Evolutionary conservation across 92 coral and sea anemone genomes (phyloP).

Genomic region (Porites evermanni): DNA sequence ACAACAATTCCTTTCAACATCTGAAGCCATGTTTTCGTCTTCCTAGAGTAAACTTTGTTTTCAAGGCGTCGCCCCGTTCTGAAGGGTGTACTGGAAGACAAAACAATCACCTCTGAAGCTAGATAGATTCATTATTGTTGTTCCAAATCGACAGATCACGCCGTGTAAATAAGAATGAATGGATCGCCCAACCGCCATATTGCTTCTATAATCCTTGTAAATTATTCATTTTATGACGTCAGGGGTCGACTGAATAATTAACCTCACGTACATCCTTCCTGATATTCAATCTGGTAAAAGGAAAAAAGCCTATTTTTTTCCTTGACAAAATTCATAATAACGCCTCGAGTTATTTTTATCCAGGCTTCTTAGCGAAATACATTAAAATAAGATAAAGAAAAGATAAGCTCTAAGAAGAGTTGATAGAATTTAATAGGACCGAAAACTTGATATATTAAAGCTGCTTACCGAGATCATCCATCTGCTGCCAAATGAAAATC

Average conservation of each 20-base stretch:
- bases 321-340: not conserved
- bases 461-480: too few relatives aligned
- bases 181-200: slow-evolving; percentile 56
- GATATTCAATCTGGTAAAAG: not conserved
- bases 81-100: not conserved
- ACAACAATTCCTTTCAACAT: slow-evolving; percentile 23
- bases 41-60: slow-evolving; percentile 2
- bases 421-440: not conserved
- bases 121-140: slow-evolving; percentile 9
- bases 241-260: slow-evolving; percentile 38
- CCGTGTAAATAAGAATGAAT: slow-evolving; percentile 63
- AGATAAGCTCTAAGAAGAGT: not conserved
- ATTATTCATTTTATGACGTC: slow-evolving; percentile 73
- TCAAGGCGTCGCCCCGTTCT: slow-evolving; percentile 17
- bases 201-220: slow-evolving; percentile 38
- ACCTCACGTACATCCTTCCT: not conserved
- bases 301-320: not conserved
- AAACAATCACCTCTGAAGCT: slow-evolving; percentile 24
- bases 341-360: not conserved
- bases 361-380: not conserved
- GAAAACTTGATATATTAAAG: not conserved
- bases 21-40: slow-evolving; percentile 32
- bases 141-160: slow-evolving; percentile 2
- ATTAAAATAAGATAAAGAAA: not conserved
- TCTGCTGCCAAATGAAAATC: too few relatives aligned